Evolutionary conservation across 1,140 invertebrate species (phyloP), one percentile per base, ranked within the genome.

Genomic region (Bursaphelenchus mucronatus): DNA sequence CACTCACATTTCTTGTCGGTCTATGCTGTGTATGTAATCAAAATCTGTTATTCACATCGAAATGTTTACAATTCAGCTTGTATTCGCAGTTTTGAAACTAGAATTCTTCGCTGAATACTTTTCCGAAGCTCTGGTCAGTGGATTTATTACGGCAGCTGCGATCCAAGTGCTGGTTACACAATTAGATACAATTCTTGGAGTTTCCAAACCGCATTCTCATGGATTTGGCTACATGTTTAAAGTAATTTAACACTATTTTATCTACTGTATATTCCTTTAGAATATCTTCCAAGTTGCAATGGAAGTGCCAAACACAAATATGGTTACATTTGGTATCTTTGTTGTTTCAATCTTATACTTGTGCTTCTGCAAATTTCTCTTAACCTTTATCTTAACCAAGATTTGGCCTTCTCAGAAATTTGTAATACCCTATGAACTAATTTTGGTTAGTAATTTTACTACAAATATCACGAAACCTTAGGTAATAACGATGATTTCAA

Each of bases 401-500:
- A n/a, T 30, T 13, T n/a, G 13, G 10, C 19, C 19, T 11, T 39
- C 13, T 11, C 13, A 39, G 10, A 30, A 43, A 15, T 39, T 59
- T 11, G 21, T 59, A 11, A 43, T 59, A 30, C 57, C 57, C 19
- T 59, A 44, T 39, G 57, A 59, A 39, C 30, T 59, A 44, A n/a
- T 59, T 1, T 50, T 59, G 44, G 57, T 59, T 1, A 15, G 54
- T 55, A 2, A n/a, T 6, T 55, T 21, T 39, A 15, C n/a, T n/a
- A n/a, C 13, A 5, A 44, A n/a, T n/a, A 15, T 55, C 54, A 15
- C n/a, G 53, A 21, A 45, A 21, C 4, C 40, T 59, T 59, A 59
- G 57, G 57, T 59, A n/a, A 43, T 59, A n/a, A 55, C n/a, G 39
- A 39, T 55, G 54, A 55, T 55, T 39, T 55, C 40, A 44, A 13